Evolutionary conservation across 2,888 invertebrate species (phyloP).

Genomic region (Cephonodes hylas): DNA sequence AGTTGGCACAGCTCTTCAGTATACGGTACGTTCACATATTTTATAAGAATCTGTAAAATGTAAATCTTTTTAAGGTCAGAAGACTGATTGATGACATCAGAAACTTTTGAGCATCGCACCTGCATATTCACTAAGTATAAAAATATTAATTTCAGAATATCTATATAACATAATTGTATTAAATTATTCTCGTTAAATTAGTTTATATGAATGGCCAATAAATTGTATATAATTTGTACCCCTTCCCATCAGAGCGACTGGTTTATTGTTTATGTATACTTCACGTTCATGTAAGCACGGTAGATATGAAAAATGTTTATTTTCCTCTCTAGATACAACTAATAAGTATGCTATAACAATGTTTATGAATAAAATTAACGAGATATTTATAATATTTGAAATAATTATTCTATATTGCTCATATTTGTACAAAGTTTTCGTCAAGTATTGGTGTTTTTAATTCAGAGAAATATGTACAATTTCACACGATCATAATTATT

Average conservation of each 20-base stretch:
- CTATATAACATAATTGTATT: slow-evolving; percentile 45
- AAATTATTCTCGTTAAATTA: slow-evolving; percentile 36
- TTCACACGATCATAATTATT: slow-evolving; percentile 54
- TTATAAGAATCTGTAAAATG: no score
- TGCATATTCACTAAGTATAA: slow-evolving; percentile 74
- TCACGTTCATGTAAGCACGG: slow-evolving; percentile 48
- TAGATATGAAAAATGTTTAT: slow-evolving; percentile 36
- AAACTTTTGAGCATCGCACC: slow-evolving; percentile 39
- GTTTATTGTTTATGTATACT: slow-evolving; percentile 31
- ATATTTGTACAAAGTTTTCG: slow-evolving; percentile 80
- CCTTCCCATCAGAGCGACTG: slow-evolving; percentile 77
- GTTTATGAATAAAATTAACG: slow-evolving; percentile 65
- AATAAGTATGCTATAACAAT: slow-evolving; percentile 69
- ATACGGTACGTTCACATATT: background rate
- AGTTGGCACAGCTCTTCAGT: background rate
- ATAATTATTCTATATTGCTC: slow-evolving; percentile 77
- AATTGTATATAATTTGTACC: slow-evolving; percentile 69
- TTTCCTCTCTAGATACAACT: slow-evolving; percentile 57
- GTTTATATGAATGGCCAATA: slow-evolving; percentile 64
- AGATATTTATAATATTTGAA: slow-evolving; percentile 53
- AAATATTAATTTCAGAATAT: slow-evolving; percentile 76
- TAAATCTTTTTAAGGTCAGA: background rate
- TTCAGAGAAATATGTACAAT: slow-evolving; percentile 72
- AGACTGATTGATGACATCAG: slow-evolving; percentile 16
- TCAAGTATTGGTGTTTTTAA: slow-evolving; percentile 76